A percentile compares a stretch with the other conserved stretches of the same genome.
phyloP scores from a whole-genome alignment of 1,140 invertebrate genomes.

The Papilio aristodemus region DNA sequence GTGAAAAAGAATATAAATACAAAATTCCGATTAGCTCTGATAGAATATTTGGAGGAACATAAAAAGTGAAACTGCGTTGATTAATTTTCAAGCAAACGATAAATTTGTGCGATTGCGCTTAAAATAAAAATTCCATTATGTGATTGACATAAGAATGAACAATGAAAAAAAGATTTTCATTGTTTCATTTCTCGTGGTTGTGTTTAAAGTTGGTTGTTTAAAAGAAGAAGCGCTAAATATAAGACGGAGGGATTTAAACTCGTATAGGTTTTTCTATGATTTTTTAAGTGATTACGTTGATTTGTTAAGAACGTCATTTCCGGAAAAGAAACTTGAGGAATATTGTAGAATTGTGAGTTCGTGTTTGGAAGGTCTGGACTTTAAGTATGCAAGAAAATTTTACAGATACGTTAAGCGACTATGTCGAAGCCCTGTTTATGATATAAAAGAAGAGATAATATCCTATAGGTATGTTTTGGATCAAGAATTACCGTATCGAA shows the following conservation, averaged over 20 bases:
- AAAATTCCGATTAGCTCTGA: constrained; percentile 41
- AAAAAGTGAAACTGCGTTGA: constrained; percentile 30
- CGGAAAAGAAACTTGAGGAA: constrained; percentile 45
- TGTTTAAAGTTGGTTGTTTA: neutral
- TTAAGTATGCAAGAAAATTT: constrained; percentile 45
- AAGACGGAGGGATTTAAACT: neutral
- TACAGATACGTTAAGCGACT: constrained; percentile 48
- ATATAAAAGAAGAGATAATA: constrained; percentile 45
- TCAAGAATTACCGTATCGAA: constrained; percentile 38
- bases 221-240: neutral
- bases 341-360: constrained; percentile 49
- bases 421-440: constrained; percentile 47
- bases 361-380: constrained; percentile 39
- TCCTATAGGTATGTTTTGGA: constrained; percentile 47
- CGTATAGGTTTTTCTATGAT: constrained; percentile 54
- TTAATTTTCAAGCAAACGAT: constrained; percentile 25
- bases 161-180: constrained; percentile 4
- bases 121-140: neutral
- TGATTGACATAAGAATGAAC: constrained; percentile 10
- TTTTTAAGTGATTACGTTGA: constrained; percentile 52
- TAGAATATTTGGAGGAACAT: constrained; percentile 40
- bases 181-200: neutral
- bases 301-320: constrained; percentile 47
- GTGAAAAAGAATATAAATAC: constrained; percentile 38
- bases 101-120: neutral